Percentiles rank a stretch among this genome's conserved stretches.
Conservation (phyloP, 2,797 vertebrate species). For the Anabacerthia variegaticeps region DNA sequence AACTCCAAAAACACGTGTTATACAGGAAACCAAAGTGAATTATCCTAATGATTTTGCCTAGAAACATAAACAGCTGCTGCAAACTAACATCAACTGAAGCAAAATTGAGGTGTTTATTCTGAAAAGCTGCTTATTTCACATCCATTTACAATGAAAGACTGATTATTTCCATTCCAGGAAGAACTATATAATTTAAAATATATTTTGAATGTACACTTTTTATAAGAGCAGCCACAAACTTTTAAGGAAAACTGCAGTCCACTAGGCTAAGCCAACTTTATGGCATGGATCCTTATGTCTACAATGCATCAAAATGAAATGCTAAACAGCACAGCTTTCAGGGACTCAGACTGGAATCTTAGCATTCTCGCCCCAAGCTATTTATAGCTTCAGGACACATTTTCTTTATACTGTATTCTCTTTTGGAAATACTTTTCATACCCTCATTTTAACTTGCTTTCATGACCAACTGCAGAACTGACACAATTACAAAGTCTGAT, state of each 20-base stretch:
- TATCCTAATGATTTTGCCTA: constrained; percentile 4
- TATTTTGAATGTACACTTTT: background rate
- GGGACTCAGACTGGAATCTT: background rate
- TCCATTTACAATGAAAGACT: background rate
- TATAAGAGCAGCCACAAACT: background rate
- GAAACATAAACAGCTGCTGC: background rate
- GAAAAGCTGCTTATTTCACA: constrained; percentile 14
- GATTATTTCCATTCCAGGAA: constrained; percentile 18
- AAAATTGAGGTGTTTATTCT: constrained; percentile 26
- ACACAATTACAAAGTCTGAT: background rate
- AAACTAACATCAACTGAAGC: background rate
- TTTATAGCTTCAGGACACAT: background rate
- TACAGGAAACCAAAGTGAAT: constrained; percentile 7
- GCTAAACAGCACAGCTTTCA: background rate
- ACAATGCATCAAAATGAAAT: background rate
- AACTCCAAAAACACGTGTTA: background rate
- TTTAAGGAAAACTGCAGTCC: background rate
- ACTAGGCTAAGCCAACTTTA: background rate
- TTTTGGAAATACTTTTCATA: background rate
- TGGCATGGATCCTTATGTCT: background rate
- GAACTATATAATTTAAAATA: background rate
- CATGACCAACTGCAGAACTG: background rate
- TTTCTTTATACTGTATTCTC: background rate
- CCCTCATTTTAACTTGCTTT: background rate
- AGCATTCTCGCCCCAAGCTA: background rate